Conservation (phyloP, 2,113 vertebrate genomes). For the Gopherus flavomarginatus region DNA sequence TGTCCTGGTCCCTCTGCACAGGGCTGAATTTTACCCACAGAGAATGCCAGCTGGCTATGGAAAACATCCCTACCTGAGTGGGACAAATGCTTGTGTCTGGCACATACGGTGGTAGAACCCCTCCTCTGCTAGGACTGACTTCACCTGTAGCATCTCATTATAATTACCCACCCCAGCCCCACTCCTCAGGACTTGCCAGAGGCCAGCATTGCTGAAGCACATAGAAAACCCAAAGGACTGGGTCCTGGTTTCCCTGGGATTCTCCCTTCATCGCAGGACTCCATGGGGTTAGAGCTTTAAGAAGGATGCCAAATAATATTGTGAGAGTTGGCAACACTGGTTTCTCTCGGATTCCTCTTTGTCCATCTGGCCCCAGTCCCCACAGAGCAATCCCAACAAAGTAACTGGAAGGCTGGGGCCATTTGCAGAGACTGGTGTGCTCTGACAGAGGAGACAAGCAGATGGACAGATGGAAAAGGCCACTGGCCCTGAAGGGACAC, state of each 20-base stretch:
- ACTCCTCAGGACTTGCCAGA: background rate
- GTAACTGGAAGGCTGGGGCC: background rate
- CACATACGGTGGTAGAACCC: background rate
- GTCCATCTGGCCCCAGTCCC: background rate
- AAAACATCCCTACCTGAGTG: background rate
- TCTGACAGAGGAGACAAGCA: background rate
- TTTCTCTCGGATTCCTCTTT: background rate
- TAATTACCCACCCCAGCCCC: background rate
- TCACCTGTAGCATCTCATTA: background rate
- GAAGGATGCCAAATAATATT: rapidly evolving
- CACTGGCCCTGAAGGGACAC: background rate
- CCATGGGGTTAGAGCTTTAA: background rate
- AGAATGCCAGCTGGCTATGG: background rate
- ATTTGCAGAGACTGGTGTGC: background rate
- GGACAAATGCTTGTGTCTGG: background rate
- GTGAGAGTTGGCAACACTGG: background rate
- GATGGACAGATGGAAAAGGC: background rate
- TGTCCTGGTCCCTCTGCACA: background rate
- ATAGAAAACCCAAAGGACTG: background rate
- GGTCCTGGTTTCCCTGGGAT: background rate
- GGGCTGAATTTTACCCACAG: background rate
- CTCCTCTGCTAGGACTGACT: background rate
- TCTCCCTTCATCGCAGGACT: rapidly evolving
- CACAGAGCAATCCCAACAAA: background rate
- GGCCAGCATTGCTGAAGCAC: no score